Evolutionary conservation across 2,113 vertebrate genomes (phyloP), one percentile per base, ranked within the genome.

Genomic region (Thalassarche chlororhynchos): DNA sequence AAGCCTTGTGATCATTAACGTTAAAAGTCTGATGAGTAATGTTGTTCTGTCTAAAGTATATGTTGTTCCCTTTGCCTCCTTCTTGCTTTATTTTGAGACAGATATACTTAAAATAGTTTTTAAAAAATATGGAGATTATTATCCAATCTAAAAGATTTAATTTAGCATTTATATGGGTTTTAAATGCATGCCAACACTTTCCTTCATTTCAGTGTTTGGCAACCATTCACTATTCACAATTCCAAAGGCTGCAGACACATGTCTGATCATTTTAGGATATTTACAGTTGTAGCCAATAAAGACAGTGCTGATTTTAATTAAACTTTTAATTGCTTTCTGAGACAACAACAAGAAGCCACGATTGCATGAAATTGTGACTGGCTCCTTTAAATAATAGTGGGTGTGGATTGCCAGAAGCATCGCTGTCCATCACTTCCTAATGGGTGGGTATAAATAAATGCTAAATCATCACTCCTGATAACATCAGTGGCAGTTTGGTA

Each of bases 81-180:
- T 94, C 84, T 76, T 93, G 89, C 83, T 98, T 97, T 98, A 98
- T 98, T 98, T 98, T 98, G 94, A 97, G 96, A 94, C 92, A 94
- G 82, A 96, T 94, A 93, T 47, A 93, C 96, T 98, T 98, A 97
- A 98, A 98, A 98, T 98, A 98, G 97, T 87, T 96, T 90, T 93
- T 91, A 31, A 94, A 95, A 98, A 98, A 98, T 96, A 97, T 96
- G 97, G 96, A 98, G 81, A 95, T 98, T 97, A 97, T 98, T 98
- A 98, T 96, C 94, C 96, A 98, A 98, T 96, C 97, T 94, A 96
- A 91, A 94, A 97, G 94, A 98, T 98, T 98, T 97, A 97, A 98
- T 97, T 98, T 97, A 97, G 86, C 91, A 96, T 97, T 98, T 97
- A 97, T 96, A 95, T 76, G 94, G 96, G 96, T 91, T 94, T 96